phyloP scores from a whole-genome alignment of 1,140 invertebrate genomes.

The Drosophila cardini region DNA sequence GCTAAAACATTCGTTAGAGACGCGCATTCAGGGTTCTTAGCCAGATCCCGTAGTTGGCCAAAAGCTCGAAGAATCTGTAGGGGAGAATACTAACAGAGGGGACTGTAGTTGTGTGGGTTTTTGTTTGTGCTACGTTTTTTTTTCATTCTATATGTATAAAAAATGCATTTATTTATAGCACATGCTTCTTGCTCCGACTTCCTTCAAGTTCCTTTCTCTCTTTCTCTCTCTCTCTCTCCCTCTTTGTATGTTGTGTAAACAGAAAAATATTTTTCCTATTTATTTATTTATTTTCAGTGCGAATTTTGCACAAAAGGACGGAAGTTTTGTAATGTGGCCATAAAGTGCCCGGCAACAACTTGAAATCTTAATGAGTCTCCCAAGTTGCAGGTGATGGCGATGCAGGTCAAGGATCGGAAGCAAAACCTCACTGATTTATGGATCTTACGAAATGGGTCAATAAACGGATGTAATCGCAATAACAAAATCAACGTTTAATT shows the following conservation, averaged over 20 bases:
- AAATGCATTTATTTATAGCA: slow-evolving; percentile 77
- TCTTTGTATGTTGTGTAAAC: slow-evolving; percentile 27
- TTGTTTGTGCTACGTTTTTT: slow-evolving; percentile 22
- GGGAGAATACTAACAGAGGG: neutral
- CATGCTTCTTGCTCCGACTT: slow-evolving; percentile 48
- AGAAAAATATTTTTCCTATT: slow-evolving; percentile 41
- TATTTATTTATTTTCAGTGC: slow-evolving; percentile 46
- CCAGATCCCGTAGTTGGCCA: neutral
- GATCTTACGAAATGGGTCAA: slow-evolving; percentile 32
- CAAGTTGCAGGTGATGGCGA: slow-evolving; percentile 30
- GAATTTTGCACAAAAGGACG: slow-evolving; percentile 36
- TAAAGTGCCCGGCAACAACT: slow-evolving; percentile 37
- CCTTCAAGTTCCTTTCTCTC: slow-evolving; percentile 24
- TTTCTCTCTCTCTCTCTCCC: neutral
- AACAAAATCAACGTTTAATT: slow-evolving; percentile 15
- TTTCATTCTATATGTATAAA: slow-evolving; percentile 25
- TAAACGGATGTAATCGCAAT: slow-evolving; percentile 22
- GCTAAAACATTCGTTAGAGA: slow-evolving; percentile 69
- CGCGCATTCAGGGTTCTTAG: slow-evolving; percentile 33
- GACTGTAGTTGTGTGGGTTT: slow-evolving; percentile 8
- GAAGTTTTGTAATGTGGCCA: slow-evolving; percentile 49
- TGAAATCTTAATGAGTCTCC: slow-evolving; percentile 45
- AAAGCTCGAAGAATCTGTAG: neutral
- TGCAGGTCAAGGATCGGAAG: slow-evolving; percentile 46
- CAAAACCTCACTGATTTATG: slow-evolving; percentile 25